A percentile compares a stretch with the other conserved stretches of the same genome.
These are phyloP conservation scores for Boleophthalmus pectinirostris DNA, from an alignment of 2,113 vertebrate genomes.

Conservation along the genomic window DNA sequence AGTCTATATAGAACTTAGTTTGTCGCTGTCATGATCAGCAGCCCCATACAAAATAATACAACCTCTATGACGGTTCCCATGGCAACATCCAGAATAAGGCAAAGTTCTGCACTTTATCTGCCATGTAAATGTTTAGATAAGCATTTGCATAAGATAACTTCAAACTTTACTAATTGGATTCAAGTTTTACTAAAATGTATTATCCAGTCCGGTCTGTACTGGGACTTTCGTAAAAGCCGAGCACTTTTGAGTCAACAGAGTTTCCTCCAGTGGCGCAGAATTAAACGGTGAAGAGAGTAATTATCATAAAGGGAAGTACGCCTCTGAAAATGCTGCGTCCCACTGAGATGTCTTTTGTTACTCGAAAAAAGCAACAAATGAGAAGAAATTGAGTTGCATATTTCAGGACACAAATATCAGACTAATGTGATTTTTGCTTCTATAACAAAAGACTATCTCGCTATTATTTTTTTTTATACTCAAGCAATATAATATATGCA, in stretches of 20 bases:
- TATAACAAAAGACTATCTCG: neutral
- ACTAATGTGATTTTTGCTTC: neutral
- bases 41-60: no score
- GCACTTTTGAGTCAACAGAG: neutral
- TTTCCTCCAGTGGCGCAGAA: slow-evolving; percentile 1
- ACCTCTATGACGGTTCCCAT: no score
- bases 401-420: neutral
- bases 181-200: neutral
- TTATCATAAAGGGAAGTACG: neutral
- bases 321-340: neutral
- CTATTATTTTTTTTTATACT: neutral
- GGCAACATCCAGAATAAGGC: no score
- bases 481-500: neutral
- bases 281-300: neutral
- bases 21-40: no score
- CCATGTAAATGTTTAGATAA: neutral
- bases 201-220: neutral
- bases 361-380: neutral
- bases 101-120: neutral
- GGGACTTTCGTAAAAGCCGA: neutral
- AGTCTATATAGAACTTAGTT: no score
- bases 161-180: neutral
- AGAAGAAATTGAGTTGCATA: neutral
- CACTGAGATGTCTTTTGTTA: neutral
- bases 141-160: neutral